phyloP scores from a whole-genome alignment of 2,113 vertebrate genomes.

The Dicrurus megarhynchus region DNA sequence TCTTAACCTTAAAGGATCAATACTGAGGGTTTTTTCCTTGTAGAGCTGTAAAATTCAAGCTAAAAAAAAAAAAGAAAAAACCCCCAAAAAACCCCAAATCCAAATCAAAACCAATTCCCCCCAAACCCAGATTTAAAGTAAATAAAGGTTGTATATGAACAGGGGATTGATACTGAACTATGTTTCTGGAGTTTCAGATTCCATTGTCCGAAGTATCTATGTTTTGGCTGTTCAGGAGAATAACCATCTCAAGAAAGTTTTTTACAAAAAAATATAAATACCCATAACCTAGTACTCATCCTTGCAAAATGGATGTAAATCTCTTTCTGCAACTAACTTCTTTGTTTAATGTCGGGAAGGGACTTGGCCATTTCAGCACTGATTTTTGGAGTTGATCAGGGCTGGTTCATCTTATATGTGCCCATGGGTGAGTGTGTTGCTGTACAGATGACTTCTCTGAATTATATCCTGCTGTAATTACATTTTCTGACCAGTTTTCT shows the following conservation, averaged over 20 bases:
- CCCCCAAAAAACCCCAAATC: not conserved
- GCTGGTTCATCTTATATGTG: not conserved
- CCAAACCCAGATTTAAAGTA: constrained; percentile 12
- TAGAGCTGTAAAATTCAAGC: constrained; percentile 21
- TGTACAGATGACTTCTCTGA: not conserved
- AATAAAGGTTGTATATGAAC: constrained; percentile 13
- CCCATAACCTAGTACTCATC: not conserved
- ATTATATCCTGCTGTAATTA: not conserved
- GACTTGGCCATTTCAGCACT: not conserved
- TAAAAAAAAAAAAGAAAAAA: not conserved
- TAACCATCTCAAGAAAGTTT: not conserved
- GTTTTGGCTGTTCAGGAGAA: not conserved
- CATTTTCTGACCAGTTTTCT: not conserved
- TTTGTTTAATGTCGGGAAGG: constrained; percentile 4
- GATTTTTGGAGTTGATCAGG: not conserved
- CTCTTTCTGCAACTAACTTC: not conserved
- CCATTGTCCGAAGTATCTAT: not conserved
- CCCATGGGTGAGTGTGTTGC: not conserved
- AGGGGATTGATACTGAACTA: not conserved
- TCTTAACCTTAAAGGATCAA: constrained; percentile 71
- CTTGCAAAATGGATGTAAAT: not conserved
- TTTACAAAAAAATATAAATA: not conserved
- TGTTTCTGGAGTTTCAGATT: constrained; percentile 3
- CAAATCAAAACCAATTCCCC: not conserved
- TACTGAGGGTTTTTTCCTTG: not conserved